These are phyloP conservation scores for Coregonus sp. DNA, from an alignment of 2,797 vertebrate genomes.

Conservation along the genomic window DNA sequence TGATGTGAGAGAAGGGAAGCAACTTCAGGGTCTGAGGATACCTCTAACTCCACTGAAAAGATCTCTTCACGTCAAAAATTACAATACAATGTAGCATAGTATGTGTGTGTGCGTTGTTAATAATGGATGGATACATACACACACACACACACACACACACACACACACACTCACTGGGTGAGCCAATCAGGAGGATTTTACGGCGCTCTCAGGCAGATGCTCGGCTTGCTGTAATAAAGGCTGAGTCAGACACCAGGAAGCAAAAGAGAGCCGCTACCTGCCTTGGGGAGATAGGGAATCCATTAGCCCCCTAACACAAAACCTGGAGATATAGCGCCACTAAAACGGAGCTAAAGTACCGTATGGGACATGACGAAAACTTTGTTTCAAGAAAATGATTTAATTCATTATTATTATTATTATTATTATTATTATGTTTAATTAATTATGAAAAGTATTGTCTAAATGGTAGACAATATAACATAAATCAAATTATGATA, in stretches of 20 bases:
- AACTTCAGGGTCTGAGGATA: background rate
- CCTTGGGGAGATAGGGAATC: constrained; percentile 67
- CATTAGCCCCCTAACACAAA: constrained; percentile 31
- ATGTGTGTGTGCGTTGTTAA: background rate
- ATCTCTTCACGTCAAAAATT: constrained; percentile 11
- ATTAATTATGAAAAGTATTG: no score
- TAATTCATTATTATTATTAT: background rate
- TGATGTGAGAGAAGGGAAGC: constrained; percentile 12
- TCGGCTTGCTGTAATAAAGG: constrained; percentile 58
- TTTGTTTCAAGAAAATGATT: background rate
- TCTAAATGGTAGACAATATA: background rate
- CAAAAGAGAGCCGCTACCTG: constrained; percentile 75
- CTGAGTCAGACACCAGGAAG: constrained; percentile 73
- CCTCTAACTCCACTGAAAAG: constrained; percentile 13
- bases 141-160: background rate
- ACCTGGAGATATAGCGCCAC: constrained; percentile 45
- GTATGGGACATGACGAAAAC: background rate
- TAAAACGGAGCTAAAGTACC: constrained; percentile 44
- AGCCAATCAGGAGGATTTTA: constrained; percentile 15
- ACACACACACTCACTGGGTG: constrained; percentile 1
- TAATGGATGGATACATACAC: constrained; percentile 1
- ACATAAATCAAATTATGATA: background rate
- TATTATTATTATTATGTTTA: no score
- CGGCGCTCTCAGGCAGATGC: constrained; percentile 31
- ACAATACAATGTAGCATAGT: background rate